Evolutionary conservation across 2,888 invertebrate species (phyloP), one percentile per base, ranked within the genome.

Genomic region (Teinopalpus imperialis): DNA sequence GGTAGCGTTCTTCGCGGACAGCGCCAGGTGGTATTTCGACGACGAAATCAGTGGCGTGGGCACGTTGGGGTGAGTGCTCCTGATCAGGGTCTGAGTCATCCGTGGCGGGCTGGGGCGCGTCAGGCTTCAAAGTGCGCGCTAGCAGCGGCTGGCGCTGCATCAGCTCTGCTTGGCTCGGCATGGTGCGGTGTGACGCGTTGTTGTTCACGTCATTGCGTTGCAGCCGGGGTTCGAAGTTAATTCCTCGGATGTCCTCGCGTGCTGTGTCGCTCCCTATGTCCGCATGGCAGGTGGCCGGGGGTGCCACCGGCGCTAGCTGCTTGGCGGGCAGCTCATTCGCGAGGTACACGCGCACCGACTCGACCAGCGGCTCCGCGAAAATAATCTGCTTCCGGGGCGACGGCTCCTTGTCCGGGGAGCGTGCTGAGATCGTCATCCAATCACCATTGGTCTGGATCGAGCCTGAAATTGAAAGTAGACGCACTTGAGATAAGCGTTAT

Each of bases 1-100:
- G 95, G 79, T 93, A 95, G 63, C 94, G 89, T 69, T 95, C 94
- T 66, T 95, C 95, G 60, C 94, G 89, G 40, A 91, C 90, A 34
- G 94, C 90, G 49, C 93, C 90, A 10, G 94, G 92, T 58, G 86
- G 85, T 39, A 88, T 76, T 55, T 88, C 88, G 23, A 89, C 82
- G 46, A 83, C 67, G 65, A 89, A 89, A 60, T 89, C 88, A 43
- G 74, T 77, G 54, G 69, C 61, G 57, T 74, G 77, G 37, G 69
- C 44, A 45, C 79, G 80, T 59, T 80, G 77, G 52, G 85, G 83
- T 52, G 80, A 78, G 61, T 76, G 78, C 42, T 83, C 85, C 57
- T 67, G 79, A 63, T 88, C 88, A 42, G 85, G 83, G 66, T 88
- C 88, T 23, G 86, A 83, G 52, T 88, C 87, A 66, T 86, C 88